Percentiles rank a stretch among this genome's conserved stretches.
Evolutionary conservation across 2,113 vertebrate species (phyloP).

Genomic region (Lagopus muta): DNA sequence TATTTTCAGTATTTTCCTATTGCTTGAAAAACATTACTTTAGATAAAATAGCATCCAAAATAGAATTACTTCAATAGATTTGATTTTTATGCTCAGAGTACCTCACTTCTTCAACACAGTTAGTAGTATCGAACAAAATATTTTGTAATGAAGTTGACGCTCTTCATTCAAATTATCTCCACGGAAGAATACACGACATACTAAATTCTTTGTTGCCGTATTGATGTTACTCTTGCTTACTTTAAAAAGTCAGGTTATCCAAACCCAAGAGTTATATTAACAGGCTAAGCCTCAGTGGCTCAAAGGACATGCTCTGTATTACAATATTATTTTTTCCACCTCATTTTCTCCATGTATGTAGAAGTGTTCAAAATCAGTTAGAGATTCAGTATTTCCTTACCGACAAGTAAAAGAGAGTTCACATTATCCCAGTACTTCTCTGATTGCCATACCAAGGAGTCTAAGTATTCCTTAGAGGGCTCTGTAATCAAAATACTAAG

Average conservation of each 20-base stretch:
- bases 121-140: background rate
- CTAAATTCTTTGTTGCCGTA: background rate
- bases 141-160: background rate
- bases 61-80: background rate
- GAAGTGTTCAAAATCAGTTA: background rate
- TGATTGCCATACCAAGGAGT: conserved; percentile 54
- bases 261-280: background rate
- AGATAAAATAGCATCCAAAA: background rate
- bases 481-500: conserved; percentile 65
- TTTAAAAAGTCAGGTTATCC: background rate
- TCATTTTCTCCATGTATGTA: background rate
- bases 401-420: conserved; percentile 60
- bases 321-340: background rate
- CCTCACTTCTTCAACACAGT: background rate
- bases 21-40: background rate
- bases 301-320: background rate
- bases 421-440: conserved; percentile 65
- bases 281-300: background rate
- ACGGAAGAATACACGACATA: background rate
- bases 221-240: background rate
- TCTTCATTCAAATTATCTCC: background rate
- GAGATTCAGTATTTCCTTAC: conserved; percentile 60
- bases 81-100: background rate
- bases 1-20: background rate
- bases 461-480: conserved; percentile 25